Evolutionary conservation across 2,797 vertebrate genomes (phyloP).

Genomic region (Linurgus olivaceus): DNA sequence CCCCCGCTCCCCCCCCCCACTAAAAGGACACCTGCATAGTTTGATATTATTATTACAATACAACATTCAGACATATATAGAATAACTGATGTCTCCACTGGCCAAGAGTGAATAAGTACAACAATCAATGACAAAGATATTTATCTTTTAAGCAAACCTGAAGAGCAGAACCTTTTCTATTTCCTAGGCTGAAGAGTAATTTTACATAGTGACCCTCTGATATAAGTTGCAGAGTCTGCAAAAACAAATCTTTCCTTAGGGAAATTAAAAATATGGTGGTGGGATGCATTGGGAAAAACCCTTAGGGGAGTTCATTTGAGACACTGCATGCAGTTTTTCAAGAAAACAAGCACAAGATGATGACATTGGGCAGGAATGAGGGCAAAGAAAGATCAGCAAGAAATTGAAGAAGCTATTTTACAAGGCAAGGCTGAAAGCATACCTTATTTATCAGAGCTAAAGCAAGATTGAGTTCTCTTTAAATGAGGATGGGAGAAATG

Average conservation of each 20-base stretch:
- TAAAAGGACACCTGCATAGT: background rate
- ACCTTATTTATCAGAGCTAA: background rate
- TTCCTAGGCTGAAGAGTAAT: background rate
- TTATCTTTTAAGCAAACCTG: background rate
- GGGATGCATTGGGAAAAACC: background rate
- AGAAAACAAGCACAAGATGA: background rate
- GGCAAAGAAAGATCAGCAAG: background rate
- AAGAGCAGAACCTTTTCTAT: background rate
- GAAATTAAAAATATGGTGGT: background rate
- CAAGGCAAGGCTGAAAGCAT: background rate
- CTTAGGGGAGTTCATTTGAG: background rate
- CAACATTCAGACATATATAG: background rate
- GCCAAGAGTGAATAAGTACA: background rate
- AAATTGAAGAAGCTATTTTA: background rate
- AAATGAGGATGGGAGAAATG: background rate
- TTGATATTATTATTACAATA: background rate
- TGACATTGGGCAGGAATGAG: background rate
- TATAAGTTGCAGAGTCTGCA: background rate
- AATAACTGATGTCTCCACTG: background rate
- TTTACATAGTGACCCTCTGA: background rate
- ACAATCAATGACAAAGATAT: background rate
- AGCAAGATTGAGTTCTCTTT: background rate
- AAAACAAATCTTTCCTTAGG: background rate
- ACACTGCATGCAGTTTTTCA: background rate
- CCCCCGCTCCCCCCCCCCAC: fast-evolving